Conservation (phyloP, 1,140 invertebrate genomes). For the Campoletis sonorensis region DNA sequence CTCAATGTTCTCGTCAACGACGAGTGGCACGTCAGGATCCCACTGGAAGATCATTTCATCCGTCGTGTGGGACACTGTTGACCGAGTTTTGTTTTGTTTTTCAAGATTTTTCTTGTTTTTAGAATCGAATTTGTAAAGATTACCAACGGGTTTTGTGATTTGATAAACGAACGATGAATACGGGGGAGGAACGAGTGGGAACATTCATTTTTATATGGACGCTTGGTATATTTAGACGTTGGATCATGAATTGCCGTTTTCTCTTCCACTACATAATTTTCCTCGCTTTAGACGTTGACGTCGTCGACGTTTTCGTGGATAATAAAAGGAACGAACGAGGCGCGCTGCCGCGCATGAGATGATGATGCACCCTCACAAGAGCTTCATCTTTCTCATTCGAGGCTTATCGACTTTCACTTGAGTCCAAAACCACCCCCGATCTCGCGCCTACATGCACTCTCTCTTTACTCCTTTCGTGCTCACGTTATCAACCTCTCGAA, state of each 20-base stretch:
- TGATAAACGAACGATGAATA: neutral
- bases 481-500: conserved; percentile 40
- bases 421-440: conserved; percentile 39
- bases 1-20: conserved; percentile 93
- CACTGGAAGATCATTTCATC: conserved; percentile 94
- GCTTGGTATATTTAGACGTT: conserved; percentile 1
- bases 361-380: conserved; percentile 43
- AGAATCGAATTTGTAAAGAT: conserved; percentile 37
- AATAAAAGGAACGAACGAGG: conserved; percentile 24
- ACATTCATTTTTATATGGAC: neutral
- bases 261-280: neutral
- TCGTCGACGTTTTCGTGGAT: neutral
- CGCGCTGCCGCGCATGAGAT: conserved; percentile 21
- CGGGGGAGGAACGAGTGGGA: neutral
- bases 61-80: conserved; percentile 91
- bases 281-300: neutral
- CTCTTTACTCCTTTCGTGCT: conserved; percentile 14
- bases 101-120: conserved; percentile 22
- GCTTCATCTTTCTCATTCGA: conserved; percentile 44
- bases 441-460: conserved; percentile 1
- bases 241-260: conserved; percentile 5
- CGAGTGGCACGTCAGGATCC: conserved; percentile 91
- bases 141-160: neutral
- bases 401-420: conserved; percentile 47
- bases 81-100: conserved; percentile 60